These are phyloP conservation scores for Barnardius zonarius DNA, from an alignment of 2,113 vertebrate genomes.

Conservation along the genomic window DNA sequence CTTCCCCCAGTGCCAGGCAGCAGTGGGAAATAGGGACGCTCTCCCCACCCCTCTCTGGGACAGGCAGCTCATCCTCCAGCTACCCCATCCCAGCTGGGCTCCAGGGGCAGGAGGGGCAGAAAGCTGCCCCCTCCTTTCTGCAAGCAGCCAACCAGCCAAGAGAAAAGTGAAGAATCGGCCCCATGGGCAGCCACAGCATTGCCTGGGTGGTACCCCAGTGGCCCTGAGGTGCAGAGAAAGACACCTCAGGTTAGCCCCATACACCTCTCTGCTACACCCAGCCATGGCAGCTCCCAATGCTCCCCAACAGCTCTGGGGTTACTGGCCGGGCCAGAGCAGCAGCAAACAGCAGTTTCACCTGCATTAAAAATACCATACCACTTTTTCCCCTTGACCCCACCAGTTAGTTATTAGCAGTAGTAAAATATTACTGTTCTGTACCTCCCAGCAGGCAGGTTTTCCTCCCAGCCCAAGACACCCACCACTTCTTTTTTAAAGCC, in stretches of 20 bases:
- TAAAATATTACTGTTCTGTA: background rate
- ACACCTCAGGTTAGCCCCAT: background rate
- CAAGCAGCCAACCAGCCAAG: background rate
- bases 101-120: background rate
- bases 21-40: background rate
- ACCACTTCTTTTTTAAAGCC: background rate
- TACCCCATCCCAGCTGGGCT: background rate
- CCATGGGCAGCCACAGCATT: background rate
- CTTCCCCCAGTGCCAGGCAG: background rate
- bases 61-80: background rate
- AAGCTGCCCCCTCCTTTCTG: background rate
- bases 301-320: background rate
- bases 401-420: constrained; percentile 46
- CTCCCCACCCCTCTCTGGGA: no score
- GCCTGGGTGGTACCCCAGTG: background rate
- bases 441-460: background rate
- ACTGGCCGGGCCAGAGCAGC: background rate
- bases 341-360: background rate
- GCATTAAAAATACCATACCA: background rate
- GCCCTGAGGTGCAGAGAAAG: background rate
- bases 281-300: background rate
- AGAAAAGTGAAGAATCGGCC: background rate
- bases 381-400: background rate
- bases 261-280: background rate
- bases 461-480: background rate